Base-by-base conservation (phyloP, 2,888 invertebrate genomes). In the Cerastis leucographa region DNA sequence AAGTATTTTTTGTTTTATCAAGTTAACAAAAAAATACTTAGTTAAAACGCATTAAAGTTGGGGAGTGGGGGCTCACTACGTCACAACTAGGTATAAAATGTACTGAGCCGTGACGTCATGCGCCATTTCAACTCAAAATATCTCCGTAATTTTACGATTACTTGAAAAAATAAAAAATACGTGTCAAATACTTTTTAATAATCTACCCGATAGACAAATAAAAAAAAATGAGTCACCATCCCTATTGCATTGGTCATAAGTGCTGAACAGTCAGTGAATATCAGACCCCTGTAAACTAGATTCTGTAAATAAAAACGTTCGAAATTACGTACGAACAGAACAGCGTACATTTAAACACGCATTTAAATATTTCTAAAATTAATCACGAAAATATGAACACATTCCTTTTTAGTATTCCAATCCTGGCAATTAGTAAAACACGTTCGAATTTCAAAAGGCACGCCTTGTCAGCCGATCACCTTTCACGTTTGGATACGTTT, bases 361-460 rank as follows among this genome's bases (percentile, higher is more conserved):
- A 65, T 75, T 61, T 67, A 61, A 62, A 77, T 78, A 78, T 69
- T 66, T 68, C 51, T 66, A 65, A 65, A 83, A 81, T 68, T 54
- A 81, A 83, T 77, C 66, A 67, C 25, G 35, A 44, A 68, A 67
- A 74, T 79, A 71, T 84, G 44, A 59, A 74, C 35, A 62, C 7
- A 59, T 72, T n/a, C 51, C 42, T 75, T 64, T 77, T 56, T 74
- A 61, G 42, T 74, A 59, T 59, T 71, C 12, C 65, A 77, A 84
- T 88, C 71, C 66, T 69, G 77, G 83, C 84, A 88, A 89, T 89
- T 89, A 88, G 87, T 80, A 83, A 85, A 89, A 87, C 83, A 85
- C 81, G 90, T 91, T 95, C 95, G 88, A 92, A 94, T 94, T 92
- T 94, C 95, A 95, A 95, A 94, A 92, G 89, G 81, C 72, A 81